Evolutionary conservation across 1,140 invertebrate species (phyloP), one percentile per base, ranked within the genome.

Genomic region (Tetramorium parvispinum): DNA sequence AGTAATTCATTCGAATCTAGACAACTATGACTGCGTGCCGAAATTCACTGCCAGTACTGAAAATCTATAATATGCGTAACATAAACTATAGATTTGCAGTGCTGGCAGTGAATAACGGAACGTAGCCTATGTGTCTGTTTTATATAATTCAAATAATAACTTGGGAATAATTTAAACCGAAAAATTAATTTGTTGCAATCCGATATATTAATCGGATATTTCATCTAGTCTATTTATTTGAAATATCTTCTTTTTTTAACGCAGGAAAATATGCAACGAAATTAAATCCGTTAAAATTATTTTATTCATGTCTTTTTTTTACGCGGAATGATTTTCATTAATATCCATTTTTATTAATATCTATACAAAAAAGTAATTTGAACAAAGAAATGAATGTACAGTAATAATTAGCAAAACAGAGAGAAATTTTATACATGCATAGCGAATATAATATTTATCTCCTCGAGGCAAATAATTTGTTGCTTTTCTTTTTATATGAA

Each of bases 281-380:
- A 73, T n/a, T 7, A 73, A 37, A 53, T 73, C n/a, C 13, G 27
- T 55, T 51, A 55, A 73, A 73, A 51, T 37, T 37, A 73, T 37
- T 37, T 49, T 49, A 49, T 21, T 66, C 24, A 49, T 11, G 10
- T 40, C 11, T 13, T 16, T 70, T 70, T 46, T 46, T 49, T 63
- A 63, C 11, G 8, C 16, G 16, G 16, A 63, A 32, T 13, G 27
- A 32, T 13, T 55, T 27, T 18, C 27, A 32, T 18, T 32, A 32
- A 13, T 32, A 4, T 66, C 13, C n/a, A 18, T 63, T 11, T 66
- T 66, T 0, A n/a, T 3, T 40, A n/a, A n/a, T n/a, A n/a, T n/a
- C n/a, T n/a, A 66, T 13, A 46, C 11, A n/a, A 61, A 16, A 59
- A 32, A 49, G 27, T 68, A 49, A 49, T 16, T 8, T 68, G 1